Evolutionary conservation across 1,140 invertebrate species (phyloP).

Genomic region (Eumaeus atala): DNA sequence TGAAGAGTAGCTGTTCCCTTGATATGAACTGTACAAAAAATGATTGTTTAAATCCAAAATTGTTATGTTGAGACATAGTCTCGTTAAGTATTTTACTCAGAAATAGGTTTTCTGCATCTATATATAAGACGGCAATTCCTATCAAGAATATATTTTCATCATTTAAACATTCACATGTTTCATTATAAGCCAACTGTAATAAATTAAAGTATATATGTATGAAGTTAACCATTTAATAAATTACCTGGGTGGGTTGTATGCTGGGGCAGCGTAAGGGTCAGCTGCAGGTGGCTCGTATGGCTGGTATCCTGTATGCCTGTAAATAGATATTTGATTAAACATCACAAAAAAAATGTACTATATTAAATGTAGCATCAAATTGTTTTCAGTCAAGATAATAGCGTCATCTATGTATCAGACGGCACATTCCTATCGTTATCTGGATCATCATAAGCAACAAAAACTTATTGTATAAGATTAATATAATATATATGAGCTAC

Average conservation of each 20-base stretch:
- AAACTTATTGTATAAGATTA: neutral
- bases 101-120: slow-evolving; percentile 49
- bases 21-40: slow-evolving; percentile 46
- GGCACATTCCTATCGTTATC: slow-evolving; percentile 69
- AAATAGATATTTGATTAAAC: slow-evolving; percentile 17
- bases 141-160: slow-evolving; percentile 57
- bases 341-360: neutral
- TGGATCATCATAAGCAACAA: slow-evolving; percentile 53
- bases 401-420: slow-evolving; percentile 70
- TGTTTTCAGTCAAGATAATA: slow-evolving; percentile 20
- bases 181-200: slow-evolving; percentile 6
- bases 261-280: slow-evolving; percentile 48
- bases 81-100: slow-evolving; percentile 31
- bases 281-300: slow-evolving; percentile 54
- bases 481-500: slow-evolving; percentile 26
- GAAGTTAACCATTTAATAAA: neutral
- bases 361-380: neutral
- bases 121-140: slow-evolving; percentile 71
- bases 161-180: slow-evolving; percentile 15
- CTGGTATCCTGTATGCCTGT: slow-evolving; percentile 59
- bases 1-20: slow-evolving; percentile 43
- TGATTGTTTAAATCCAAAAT: slow-evolving; percentile 10
- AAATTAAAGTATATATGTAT: too few relatives aligned
- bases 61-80: slow-evolving; percentile 4
- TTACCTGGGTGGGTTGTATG: slow-evolving; percentile 52